Evolutionary conservation across 1,140 invertebrate species (phyloP).

Genomic region (Meloidogyne hapla): DNA sequence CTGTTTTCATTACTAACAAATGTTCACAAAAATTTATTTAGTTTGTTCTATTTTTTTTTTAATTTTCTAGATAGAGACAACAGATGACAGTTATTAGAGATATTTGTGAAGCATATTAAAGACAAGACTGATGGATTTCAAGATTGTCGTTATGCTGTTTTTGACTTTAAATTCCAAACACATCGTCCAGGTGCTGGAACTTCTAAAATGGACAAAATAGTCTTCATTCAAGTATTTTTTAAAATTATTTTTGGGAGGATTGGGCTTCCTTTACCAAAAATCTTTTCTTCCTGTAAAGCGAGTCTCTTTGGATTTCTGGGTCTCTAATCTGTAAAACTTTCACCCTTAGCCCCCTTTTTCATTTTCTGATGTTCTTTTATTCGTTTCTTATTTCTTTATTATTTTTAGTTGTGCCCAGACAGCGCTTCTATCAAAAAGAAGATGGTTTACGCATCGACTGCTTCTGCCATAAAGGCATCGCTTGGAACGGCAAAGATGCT

Average conservation of each 20-base stretch:
- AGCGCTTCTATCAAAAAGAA: conserved; percentile 65
- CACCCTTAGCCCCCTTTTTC: neutral
- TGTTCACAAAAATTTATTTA: too few species aligned
- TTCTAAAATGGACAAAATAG: conserved; percentile 64
- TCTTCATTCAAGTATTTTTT: conserved; percentile 56
- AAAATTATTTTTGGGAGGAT: neutral
- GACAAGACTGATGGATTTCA: conserved; percentile 55
- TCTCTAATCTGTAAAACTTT: too few species aligned
- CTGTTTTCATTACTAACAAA: too few species aligned
- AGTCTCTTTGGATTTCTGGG: too few species aligned
- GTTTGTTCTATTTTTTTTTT: neutral
- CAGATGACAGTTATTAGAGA: conserved; percentile 61
- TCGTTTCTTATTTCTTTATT: too few species aligned
- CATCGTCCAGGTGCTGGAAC: conserved; percentile 59
- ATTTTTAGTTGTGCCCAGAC: conserved; percentile 64
- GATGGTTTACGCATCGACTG: conserved; percentile 65
- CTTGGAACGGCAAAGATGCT: conserved; percentile 64
- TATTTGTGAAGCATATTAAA: conserved; percentile 60
- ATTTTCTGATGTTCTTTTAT: conserved; percentile 8
- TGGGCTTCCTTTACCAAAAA: conserved; percentile 3
- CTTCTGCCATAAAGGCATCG: conserved; percentile 64
- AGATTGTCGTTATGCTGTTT: conserved; percentile 63
- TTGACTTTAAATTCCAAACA: conserved; percentile 63
- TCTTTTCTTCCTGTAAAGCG: too few species aligned
- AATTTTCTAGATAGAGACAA: conserved; percentile 37